Evolutionary conservation across 1,140 invertebrate genomes (phyloP).

Genomic region (Nixonia krombeini): DNA sequence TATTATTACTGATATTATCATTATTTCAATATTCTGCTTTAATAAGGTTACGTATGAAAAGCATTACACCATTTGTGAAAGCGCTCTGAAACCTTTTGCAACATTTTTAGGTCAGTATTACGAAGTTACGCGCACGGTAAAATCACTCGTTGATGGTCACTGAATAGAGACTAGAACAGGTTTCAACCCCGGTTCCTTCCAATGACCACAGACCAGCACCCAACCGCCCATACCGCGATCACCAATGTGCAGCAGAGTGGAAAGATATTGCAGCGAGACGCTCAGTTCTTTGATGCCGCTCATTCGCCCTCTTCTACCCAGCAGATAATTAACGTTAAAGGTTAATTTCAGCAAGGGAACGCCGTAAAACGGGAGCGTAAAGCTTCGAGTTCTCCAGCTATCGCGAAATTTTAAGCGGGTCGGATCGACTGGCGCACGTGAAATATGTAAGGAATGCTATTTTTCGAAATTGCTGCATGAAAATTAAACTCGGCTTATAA

Average conservation of each 20-base stretch:
- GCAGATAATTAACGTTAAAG: conserved; percentile 65
- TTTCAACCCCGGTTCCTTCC: conserved; percentile 47
- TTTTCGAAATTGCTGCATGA: background rate
- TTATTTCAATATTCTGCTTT: too few species aligned
- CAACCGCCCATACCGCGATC: conserved; percentile 36
- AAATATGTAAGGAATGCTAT: background rate
- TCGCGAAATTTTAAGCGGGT: background rate
- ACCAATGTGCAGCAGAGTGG: conserved; percentile 57
- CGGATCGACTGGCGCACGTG: background rate
- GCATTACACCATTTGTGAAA: background rate
- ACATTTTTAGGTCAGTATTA: conserved; percentile 41
- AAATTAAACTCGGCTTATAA: too few species aligned
- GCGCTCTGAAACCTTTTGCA: too few species aligned
- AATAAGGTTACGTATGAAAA: too few species aligned
- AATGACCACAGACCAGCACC: conserved; percentile 37
- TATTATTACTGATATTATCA: too few species aligned
- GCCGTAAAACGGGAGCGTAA: background rate
- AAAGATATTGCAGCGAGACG: conserved; percentile 64
- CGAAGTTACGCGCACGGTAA: conserved; percentile 25
- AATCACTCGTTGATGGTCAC: conserved; percentile 14
- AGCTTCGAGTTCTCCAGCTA: conserved; percentile 3
- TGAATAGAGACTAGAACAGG: conserved; percentile 16
- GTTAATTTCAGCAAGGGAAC: conserved; percentile 38
- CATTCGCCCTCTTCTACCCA: conserved; percentile 22
- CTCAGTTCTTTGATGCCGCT: conserved; percentile 62